phyloP scores from a whole-genome alignment of 2,888 invertebrate species.

The Horisme vitalbata region DNA sequence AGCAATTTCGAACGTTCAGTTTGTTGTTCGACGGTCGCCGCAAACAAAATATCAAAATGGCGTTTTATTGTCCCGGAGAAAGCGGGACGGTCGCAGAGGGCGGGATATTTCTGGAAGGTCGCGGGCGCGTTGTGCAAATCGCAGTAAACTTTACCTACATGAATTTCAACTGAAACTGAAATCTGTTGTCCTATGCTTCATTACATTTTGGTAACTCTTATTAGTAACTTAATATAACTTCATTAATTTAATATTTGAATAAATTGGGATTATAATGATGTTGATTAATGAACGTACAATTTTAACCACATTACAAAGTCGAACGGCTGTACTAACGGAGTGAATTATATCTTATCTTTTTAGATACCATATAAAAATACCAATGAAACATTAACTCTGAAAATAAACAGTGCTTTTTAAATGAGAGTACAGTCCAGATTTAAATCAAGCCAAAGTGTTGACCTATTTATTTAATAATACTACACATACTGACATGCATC shows the following conservation, averaged over 20 bases:
- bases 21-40: conserved; percentile 59
- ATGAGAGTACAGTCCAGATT: conserved; percentile 42
- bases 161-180: conserved; percentile 33
- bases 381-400: conserved; percentile 31
- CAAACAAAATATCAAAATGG: conserved; percentile 54
- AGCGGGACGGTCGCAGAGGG: conserved; percentile 38
- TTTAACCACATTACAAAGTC: conserved; percentile 2
- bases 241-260: too few species aligned
- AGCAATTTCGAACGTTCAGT: conserved; percentile 59
- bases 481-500: too few species aligned
- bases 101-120: conserved; percentile 66
- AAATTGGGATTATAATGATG: background rate
- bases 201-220: too few species aligned
- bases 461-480: too few species aligned
- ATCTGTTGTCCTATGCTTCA: too few species aligned
- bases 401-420: conserved; percentile 42
- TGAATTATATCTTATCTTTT: conserved; percentile 18
- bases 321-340: conserved; percentile 3
- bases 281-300: background rate
- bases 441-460: conserved; percentile 49
- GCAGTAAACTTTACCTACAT: conserved; percentile 19
- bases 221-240: too few species aligned
- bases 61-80: conserved; percentile 58
- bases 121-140: conserved; percentile 40
- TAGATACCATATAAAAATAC: conserved; percentile 31